Evolutionary conservation across 2,888 invertebrate species (phyloP), one percentile per base, ranked within the genome.

Genomic region (Aspidiotus destructor): DNA sequence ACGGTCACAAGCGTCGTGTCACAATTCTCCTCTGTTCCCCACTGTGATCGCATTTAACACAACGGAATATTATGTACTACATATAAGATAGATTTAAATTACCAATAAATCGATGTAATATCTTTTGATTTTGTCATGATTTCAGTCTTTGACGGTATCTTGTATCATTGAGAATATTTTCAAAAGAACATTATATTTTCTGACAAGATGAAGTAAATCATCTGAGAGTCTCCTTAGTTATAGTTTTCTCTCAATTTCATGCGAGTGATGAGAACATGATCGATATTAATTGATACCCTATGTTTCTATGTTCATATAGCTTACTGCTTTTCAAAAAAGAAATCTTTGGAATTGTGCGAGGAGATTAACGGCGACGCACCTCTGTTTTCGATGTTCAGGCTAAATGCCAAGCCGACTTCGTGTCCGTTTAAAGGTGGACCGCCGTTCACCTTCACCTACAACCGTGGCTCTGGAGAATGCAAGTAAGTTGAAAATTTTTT

Each of bases 381-480:
- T 0, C 81, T 89, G 0, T 85, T 83, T 80, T 87, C 88, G 72
- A 85, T 89, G 83, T 89, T 89, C 78, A 80, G 87, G 68, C 84
- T 85, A 76, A 82, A 84, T 71, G 87, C 87, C 0, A 80, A 82
- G 58, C 86, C 89, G 0, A 83, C 86, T 74, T 81, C 85, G 41
- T 92, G 92, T 75, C 92, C 92, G 1, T 90, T 92, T 79, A 84
- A 84, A 73, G 70, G 70, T 44, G 85, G 86, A 41, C 87, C 88
- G 65, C 89, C 91, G 0, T 87, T 88, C 78, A 86, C 86, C 13
- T 91, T 92, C 78, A 85, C 86, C 2, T 92, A 92, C 78, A 88
- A 83, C 75, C 82, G 84, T 42, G 88, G 71, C 41, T 81, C 84
- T 0, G 87, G 86, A 0, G 88, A 88, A 74, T 91, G 91, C 78